Evolutionary conservation across 2,797 vertebrate genomes (phyloP).

Genomic region (Esox masquinongy): DNA sequence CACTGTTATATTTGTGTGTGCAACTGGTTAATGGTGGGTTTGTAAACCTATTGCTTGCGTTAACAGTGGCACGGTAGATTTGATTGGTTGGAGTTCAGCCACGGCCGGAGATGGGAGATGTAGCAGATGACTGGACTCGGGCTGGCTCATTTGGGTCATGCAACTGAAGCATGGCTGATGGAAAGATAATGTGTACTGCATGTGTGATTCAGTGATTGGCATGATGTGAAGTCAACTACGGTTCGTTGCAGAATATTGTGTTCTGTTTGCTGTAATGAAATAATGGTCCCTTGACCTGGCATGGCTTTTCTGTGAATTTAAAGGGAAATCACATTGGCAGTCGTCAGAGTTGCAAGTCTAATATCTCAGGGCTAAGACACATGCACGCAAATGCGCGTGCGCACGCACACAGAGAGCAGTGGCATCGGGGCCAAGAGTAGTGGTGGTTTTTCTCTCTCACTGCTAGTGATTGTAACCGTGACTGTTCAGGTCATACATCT

Average conservation of each 20-base stretch:
- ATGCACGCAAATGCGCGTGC: neutral
- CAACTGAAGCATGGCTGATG: constrained; percentile 2
- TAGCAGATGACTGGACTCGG: neutral
- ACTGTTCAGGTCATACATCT: no score
- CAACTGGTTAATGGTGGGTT: neutral
- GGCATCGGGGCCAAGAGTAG: constrained; percentile 5
- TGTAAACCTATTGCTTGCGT: neutral
- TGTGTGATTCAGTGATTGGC: neutral
- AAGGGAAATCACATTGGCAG: neutral
- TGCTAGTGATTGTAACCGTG: neutral
- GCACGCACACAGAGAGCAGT: neutral
- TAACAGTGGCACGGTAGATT: neutral
- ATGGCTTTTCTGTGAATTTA: neutral
- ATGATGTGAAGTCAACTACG: neutral
- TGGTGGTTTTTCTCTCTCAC: constrained; percentile 11
- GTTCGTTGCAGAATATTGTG: neutral
- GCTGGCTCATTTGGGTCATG: constrained; percentile 13
- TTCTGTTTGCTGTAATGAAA: constrained; percentile 2
- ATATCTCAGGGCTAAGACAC: neutral
- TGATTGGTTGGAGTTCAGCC: neutral
- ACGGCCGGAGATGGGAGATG: neutral
- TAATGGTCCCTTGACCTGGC: neutral
- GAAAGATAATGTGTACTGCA: neutral
- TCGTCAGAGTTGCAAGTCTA: constrained; percentile 14
- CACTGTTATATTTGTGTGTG: neutral